phyloP scores from a whole-genome alignment of 2,113 vertebrate species.

The Cavia porcellus region DNA sequence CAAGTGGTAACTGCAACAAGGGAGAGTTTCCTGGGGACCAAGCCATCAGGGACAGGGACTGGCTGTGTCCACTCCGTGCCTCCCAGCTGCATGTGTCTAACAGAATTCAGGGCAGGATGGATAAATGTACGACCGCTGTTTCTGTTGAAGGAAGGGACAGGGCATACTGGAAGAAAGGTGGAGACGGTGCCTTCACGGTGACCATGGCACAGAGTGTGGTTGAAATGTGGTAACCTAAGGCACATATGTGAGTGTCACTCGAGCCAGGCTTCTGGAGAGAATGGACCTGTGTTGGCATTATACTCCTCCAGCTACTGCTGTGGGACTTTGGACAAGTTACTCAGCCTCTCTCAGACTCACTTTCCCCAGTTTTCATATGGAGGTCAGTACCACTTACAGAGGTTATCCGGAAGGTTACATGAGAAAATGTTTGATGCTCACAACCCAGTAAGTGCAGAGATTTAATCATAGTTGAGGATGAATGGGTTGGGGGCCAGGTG shows the following conservation, averaged over 20 bases:
- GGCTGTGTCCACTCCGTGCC: rapidly evolving
- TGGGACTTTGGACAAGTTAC: not conserved
- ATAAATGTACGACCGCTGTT: not conserved
- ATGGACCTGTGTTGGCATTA: not conserved
- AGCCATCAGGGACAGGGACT: too few relatives aligned
- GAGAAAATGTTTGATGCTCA: not conserved
- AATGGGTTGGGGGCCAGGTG: not conserved
- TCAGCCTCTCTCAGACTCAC: not conserved
- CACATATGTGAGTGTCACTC: rapidly evolving
- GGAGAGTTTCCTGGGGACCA: not conserved
- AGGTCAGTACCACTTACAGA: not conserved
- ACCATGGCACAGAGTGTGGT: not conserved
- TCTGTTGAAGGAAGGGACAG: not conserved
- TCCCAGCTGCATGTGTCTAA: rapidly evolving
- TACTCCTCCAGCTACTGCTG: not conserved
- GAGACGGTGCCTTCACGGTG: not conserved
- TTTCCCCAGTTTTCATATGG: not conserved
- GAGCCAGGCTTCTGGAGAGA: not conserved
- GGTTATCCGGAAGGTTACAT: not conserved
- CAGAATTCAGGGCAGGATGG: not conserved
- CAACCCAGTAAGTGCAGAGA: not conserved
- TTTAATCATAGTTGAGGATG: not conserved
- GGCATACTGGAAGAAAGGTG: not conserved
- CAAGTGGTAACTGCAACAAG: not conserved
- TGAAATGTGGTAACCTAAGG: not conserved